Evolutionary conservation across 1,140 invertebrate genomes (phyloP), one percentile per base, ranked within the genome.

Genomic region (Atta colombica): DNA sequence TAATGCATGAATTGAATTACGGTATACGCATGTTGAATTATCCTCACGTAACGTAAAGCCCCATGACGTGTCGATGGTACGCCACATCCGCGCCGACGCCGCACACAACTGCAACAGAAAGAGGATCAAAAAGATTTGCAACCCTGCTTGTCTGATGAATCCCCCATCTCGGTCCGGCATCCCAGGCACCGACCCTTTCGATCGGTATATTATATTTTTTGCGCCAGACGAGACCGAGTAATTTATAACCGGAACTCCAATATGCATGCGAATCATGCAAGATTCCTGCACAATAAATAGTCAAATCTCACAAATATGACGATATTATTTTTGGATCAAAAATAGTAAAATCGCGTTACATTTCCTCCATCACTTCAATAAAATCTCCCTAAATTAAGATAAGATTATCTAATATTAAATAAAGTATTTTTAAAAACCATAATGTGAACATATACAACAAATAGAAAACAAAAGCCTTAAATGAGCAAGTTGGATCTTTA

Each of bases 21-120:
- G 90, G 89, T 92, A 92, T 84, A 91, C 91, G 85, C 89, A 90
- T 93, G 92, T 89, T 91, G 87, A 90, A 92, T 93, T 92, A 88
- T 94, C 93, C 95, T 95, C 93, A 96, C 95, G 95, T 94, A 89
- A 95, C 93, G 92, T 95, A 96, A 92, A 94, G 90, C 71, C 95
- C 95, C 86, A 95, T 94, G 69, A 92, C 86, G 88, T 96, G 93
- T 45, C 93, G 93, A 80, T 94, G 94, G 78, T 94, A 94, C 35
- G 94, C 93, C 60, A 95, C 93, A 90, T 96, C 95, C 55, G 92
- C 94, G 21, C 95, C 95, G 74, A 96, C 95, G 60, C 95, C 95
- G 88, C 94, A 95, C 66, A 95, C 90, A 75, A 96, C 95, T 96
- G 94, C 21, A 95, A 95, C 90, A 69, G 49, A 81, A 91, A 93